Conservation (phyloP, 2,888 invertebrate genomes). For the Noctua janthina region DNA sequence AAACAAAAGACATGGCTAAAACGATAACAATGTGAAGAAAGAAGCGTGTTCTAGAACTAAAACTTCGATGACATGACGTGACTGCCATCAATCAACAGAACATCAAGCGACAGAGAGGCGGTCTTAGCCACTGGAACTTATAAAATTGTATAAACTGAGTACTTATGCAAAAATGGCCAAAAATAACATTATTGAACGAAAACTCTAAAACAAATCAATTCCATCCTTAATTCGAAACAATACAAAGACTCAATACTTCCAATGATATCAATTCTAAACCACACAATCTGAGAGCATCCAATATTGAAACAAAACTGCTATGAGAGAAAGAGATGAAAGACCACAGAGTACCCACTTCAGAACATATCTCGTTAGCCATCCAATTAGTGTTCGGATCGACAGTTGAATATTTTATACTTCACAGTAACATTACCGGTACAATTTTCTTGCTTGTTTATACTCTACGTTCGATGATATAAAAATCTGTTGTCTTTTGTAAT, state of each 20-base stretch:
- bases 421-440: constrained; percentile 62
- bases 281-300: constrained; percentile 34
- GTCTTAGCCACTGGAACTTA: no score
- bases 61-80: neutral
- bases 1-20: neutral
- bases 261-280: constrained; percentile 36
- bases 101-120: neutral
- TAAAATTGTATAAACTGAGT: neutral
- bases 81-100: neutral
- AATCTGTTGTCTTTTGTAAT: constrained; percentile 29
- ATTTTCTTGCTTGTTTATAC: constrained; percentile 63
- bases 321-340: constrained; percentile 58
- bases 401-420: constrained; percentile 74
- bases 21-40: neutral
- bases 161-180: neutral
- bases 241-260: constrained; percentile 1
- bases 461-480: constrained; percentile 35
- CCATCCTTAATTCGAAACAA: neutral
- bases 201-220: neutral
- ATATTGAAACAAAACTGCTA: constrained; percentile 43
- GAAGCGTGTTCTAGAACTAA: neutral
- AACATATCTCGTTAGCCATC: constrained; percentile 75
- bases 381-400: constrained; percentile 74
- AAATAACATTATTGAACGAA: neutral
- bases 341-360: constrained; percentile 66